Evolutionary conservation across 2,113 vertebrate genomes (phyloP).

Genomic region (Vireo altiloquus): DNA sequence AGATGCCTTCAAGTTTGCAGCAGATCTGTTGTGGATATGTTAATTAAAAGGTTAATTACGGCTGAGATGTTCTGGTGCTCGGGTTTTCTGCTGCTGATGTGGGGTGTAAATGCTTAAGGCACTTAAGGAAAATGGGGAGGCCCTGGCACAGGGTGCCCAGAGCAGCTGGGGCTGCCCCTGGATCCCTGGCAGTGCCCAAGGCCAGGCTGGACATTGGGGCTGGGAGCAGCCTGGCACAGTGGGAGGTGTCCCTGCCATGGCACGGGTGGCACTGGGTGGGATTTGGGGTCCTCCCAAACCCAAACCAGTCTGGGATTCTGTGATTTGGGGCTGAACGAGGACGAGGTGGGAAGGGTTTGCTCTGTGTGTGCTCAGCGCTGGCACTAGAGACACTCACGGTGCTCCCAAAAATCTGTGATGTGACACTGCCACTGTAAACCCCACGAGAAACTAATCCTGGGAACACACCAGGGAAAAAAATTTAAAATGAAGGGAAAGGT

Average conservation of each 20-base stretch:
- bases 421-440: not conserved
- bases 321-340: not conserved
- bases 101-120: not conserved
- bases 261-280: rapidly evolving
- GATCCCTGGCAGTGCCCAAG: not conserved
- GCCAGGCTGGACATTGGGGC: not conserved
- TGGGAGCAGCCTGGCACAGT: not conserved
- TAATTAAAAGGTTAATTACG: not conserved
- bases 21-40: not conserved
- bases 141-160: not conserved
- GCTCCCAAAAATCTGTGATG: not conserved
- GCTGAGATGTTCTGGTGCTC: not conserved
- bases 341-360: not conserved
- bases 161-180: not conserved
- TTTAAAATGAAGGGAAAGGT: not conserved
- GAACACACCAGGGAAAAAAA: not conserved
- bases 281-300: rapidly evolving
- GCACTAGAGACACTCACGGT: not conserved
- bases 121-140: not conserved
- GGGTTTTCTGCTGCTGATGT: not conserved
- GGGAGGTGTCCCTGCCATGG: not conserved
- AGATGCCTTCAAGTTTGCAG: not conserved
- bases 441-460: not conserved
- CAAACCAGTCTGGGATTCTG: rapidly evolving
- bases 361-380: not conserved